phyloP scores from a whole-genome alignment of 2,888 invertebrate species.

The Tenthredo mesomela region DNA sequence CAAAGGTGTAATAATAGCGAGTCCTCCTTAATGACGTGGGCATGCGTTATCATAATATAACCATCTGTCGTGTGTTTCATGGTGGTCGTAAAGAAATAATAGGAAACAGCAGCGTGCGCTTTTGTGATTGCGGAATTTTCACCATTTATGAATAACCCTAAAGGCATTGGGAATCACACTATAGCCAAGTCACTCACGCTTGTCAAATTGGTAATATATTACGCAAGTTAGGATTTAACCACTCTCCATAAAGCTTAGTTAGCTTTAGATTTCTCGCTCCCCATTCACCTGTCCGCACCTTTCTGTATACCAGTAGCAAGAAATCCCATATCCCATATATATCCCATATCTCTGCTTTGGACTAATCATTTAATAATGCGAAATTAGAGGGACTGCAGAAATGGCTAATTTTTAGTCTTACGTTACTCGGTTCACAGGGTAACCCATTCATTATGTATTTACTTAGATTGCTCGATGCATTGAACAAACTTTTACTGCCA shows the following conservation, averaged over 20 bases:
- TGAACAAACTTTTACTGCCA: not conserved
- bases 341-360: not conserved
- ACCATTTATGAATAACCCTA: not conserved
- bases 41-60: conserved; percentile 39
- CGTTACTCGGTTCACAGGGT: not conserved
- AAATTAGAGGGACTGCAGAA: not conserved
- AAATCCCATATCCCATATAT: too few relatives aligned
- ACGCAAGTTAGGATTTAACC: conserved; percentile 18
- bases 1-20: conserved; percentile 33
- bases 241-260: not conserved
- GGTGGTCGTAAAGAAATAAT: conserved; percentile 34
- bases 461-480: not conserved
- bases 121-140: not conserved
- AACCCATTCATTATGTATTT: not conserved
- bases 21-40: conserved; percentile 9
- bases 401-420: not conserved
- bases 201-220: conserved; percentile 43
- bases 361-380: not conserved
- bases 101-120: not conserved
- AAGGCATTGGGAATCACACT: not conserved
- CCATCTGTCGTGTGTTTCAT: conserved; percentile 28
- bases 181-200: conserved; percentile 22
- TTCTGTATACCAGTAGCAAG: not conserved
- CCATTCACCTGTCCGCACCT: not conserved
- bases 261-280: not conserved